Conservation (phyloP, 1,140 invertebrate genomes). For the Lanistes nyassanus region DNA sequence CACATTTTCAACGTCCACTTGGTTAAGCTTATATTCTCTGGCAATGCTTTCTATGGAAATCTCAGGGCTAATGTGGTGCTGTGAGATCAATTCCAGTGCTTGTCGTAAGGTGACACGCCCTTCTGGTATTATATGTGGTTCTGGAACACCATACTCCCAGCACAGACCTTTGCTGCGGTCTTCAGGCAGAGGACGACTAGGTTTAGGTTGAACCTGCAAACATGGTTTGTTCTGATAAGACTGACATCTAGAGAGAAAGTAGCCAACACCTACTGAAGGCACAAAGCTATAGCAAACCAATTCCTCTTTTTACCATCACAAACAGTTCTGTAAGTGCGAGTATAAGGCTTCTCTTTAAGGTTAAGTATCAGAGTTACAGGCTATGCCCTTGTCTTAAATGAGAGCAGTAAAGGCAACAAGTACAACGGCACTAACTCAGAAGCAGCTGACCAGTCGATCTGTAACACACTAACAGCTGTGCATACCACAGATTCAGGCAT, state of each 20-base stretch:
- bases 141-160: conserved; percentile 63
- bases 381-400: no score
- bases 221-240: neutral
- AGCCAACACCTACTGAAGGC: no score
- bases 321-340: no score
- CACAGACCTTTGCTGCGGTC: conserved; percentile 57
- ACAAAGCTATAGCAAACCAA: no score
- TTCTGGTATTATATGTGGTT: conserved; percentile 51
- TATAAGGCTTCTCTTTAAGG: no score
- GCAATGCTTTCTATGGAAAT: conserved; percentile 73
- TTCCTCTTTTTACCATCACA: no score
- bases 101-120: conserved; percentile 66
- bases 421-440: no score
- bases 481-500: no score
- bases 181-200: conserved; percentile 65
- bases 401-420: no score
- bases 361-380: no score
- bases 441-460: no score
- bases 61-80: conserved; percentile 73
- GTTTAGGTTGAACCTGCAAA: conserved; percentile 19
- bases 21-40: conserved; percentile 74
- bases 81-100: conserved; percentile 71
- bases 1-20: conserved; percentile 56
- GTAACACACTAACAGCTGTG: no score
- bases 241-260: neutral